phyloP scores from a whole-genome alignment of 23 tunicate species.

The Ciona savignyi region DNA sequence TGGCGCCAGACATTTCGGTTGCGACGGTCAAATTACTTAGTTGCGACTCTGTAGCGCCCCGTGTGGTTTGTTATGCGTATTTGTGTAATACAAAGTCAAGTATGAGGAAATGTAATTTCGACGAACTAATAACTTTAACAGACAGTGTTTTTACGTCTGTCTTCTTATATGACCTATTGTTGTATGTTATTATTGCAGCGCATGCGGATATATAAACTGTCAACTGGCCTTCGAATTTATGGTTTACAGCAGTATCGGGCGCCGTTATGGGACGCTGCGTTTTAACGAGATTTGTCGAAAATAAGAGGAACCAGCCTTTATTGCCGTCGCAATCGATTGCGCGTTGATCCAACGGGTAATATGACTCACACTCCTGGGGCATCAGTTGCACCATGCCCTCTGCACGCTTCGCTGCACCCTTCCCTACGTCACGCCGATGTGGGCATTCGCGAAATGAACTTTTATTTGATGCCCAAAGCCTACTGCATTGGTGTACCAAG shows the following conservation, averaged over 20 bases:
- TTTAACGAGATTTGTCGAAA: not conserved
- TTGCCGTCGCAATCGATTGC: not conserved
- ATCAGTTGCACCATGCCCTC: not conserved
- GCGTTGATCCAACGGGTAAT: not conserved
- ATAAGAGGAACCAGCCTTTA: not conserved
- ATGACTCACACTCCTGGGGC: not conserved
- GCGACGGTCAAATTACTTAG: not conserved
- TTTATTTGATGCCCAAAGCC: too few relatives aligned
- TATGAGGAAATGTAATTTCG: too few relatives aligned
- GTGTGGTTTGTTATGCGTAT: too few relatives aligned
- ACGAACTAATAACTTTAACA: too few relatives aligned
- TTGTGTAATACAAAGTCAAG: too few relatives aligned
- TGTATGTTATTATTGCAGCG: too few relatives aligned
- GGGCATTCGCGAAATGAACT: not conserved
- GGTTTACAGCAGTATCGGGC: not conserved
- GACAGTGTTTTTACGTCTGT: too few relatives aligned
- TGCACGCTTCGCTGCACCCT: not conserved
- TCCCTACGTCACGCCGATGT: not conserved
- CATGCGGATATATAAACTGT: not conserved
- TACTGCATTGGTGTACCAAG: too few relatives aligned
- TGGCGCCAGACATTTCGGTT: not conserved
- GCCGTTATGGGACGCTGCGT: not conserved
- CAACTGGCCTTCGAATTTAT: not conserved
- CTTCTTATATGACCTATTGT: too few relatives aligned
- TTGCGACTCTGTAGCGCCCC: conserved; percentile 1